Conservation (phyloP, 2,888 invertebrate genomes). For the Amphipyra berbera region DNA sequence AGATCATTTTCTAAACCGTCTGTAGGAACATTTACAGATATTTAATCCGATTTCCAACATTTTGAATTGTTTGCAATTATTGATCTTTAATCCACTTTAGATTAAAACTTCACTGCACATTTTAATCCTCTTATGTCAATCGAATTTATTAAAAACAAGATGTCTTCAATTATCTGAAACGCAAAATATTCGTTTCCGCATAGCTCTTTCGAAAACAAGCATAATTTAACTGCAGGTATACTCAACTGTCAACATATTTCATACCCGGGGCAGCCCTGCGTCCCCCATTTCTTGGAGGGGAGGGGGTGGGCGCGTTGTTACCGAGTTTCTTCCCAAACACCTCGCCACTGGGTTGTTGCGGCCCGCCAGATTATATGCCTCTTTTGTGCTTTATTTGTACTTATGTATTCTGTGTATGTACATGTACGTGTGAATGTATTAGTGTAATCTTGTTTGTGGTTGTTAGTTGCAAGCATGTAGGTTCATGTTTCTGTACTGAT, state of each 20-base stretch:
- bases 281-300: slow-evolving; percentile 55
- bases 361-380: slow-evolving; percentile 67
- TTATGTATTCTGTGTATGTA: slow-evolving; percentile 27
- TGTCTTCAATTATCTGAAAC: no score
- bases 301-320: slow-evolving; percentile 61
- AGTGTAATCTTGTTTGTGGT: slow-evolving; percentile 52
- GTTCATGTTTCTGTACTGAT: slow-evolving; percentile 12
- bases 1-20: no score
- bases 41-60: no score
- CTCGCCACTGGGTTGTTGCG: slow-evolving; percentile 65
- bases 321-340: slow-evolving; percentile 70
- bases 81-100: no score
- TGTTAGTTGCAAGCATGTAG: slow-evolving; percentile 17
- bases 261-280: slow-evolving; percentile 47
- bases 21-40: no score
- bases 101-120: no score
- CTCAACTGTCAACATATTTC: not conserved
- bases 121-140: no score
- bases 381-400: slow-evolving; percentile 65
- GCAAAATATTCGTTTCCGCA: no score
- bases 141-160: no score
- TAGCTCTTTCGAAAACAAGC: no score
- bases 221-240: not conserved
- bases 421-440: slow-evolving; percentile 37
- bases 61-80: no score